Conservation (phyloP, 2,888 invertebrate species). For the Orchestes rusci region DNA sequence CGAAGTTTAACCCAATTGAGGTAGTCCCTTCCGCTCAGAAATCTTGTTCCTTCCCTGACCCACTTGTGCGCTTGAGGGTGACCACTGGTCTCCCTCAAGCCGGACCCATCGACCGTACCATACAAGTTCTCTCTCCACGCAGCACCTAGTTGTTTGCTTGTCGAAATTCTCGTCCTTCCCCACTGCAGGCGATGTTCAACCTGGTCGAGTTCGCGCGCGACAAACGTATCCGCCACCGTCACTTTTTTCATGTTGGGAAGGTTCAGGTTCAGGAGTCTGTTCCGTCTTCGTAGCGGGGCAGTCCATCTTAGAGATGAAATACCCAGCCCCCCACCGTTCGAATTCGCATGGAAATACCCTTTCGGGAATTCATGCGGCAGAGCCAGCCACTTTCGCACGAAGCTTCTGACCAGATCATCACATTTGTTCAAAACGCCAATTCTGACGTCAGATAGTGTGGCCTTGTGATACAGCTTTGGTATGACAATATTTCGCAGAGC, state of each 20-base stretch:
- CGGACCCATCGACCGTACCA: constrained; percentile 7
- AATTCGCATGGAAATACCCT: constrained; percentile 10
- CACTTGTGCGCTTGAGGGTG: constrained; percentile 3
- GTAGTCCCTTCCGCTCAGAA: constrained; percentile 10
- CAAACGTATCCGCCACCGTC: not conserved
- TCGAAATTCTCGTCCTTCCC: too few species aligned
- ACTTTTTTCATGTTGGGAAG: not conserved
- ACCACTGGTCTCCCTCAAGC: not conserved
- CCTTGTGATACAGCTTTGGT: constrained; percentile 5
- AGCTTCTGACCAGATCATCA: not conserved
- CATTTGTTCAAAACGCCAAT: constrained; percentile 3
- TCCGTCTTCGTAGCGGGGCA: constrained; percentile 5
- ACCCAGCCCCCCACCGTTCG: constrained; percentile 14
- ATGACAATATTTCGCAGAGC: constrained; percentile 1
- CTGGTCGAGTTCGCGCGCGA: not conserved
- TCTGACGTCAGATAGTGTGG: not conserved
- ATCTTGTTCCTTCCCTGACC: constrained; percentile 4
- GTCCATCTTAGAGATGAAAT: constrained; percentile 11
- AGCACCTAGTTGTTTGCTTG: not conserved
- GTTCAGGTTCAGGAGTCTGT: not conserved
- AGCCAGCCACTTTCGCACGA: not conserved
- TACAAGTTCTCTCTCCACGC: not conserved
- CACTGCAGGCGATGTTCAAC: not conserved
- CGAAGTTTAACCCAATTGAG: constrained; percentile 3
- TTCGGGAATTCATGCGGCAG: constrained; percentile 8